Base-by-base conservation (phyloP, 2,888 invertebrate genomes). In the Brachypalpus laphriformis region DNA sequence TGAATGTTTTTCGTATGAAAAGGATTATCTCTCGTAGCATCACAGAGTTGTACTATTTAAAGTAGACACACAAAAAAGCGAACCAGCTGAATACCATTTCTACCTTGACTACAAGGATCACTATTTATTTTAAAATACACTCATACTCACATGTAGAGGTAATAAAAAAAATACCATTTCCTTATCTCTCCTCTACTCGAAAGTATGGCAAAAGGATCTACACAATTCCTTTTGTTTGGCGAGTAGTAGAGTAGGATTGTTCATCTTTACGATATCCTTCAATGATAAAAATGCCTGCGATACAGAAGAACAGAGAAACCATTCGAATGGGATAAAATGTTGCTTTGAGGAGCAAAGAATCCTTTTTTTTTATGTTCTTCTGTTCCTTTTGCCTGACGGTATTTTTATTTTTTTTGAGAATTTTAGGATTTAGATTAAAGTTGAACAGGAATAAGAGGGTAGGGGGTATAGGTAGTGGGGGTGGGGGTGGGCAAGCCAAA, bases 221-320 rank as follows among this genome's bases (percentile, higher is more conserved):
- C 49, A 61, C 49, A 61, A 54, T 66, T 51, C 59, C 59, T 34
- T 61, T 74, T 54, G 63, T 51, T 61, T 37, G 20, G 40, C 25
- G 11, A 5, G 25, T 25, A 22, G 34, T 34, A 65, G 28, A 66
- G 34, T 45, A 57, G 47, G 47, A 81, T 76, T 85, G 75, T 85
- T 81, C 85, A 85, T 85, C 75, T 75, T 74, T 71, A 76, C 71
- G 81, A 85, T 85, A 80, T 80, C 75, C 71, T 71, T 81, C 85
- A 76, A 70, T 81, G 83, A 80, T 85, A 80, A 85, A 82, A 74
- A 70, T 57, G 71, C 74, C 74, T 45, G 56, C 25, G 25, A 59
- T 61, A 72, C n/a, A 49, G 11, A 31, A n/a, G 1, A 8, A 31
- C 3, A 22, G n/a, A 22, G 31, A 63, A 63, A 31, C n/a, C 63